A percentile compares a stretch with the other conserved stretches of the same genome.
These are phyloP conservation scores for Mesembrinibis cayennensis DNA, from an alignment of 2,113 vertebrate species.

Conservation along the genomic window DNA sequence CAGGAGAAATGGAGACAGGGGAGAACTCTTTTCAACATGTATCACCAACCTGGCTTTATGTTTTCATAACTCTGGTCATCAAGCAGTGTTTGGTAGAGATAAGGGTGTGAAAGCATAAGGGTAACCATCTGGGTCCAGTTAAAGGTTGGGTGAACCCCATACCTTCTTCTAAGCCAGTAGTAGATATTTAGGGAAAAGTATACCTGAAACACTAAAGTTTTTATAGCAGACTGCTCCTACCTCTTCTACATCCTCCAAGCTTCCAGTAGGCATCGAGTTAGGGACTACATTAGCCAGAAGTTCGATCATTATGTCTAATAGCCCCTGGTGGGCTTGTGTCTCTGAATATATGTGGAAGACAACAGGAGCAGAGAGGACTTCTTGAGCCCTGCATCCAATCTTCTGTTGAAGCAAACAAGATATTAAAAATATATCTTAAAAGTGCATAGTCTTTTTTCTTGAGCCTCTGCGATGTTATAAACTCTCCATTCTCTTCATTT, in stretches of 20 bases:
- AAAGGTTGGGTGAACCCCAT: background rate
- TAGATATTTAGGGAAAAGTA: background rate
- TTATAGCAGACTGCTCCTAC: background rate
- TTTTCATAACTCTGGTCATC: background rate
- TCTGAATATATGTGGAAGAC: background rate
- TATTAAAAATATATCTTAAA: background rate
- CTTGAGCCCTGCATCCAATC: background rate
- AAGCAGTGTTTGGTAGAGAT: background rate
- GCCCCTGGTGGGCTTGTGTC: background rate
- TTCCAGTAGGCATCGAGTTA: background rate
- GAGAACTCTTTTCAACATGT: background rate
- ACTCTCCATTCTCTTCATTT: background rate
- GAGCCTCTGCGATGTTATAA: background rate
- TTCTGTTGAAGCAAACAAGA: background rate
- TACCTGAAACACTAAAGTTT: background rate
- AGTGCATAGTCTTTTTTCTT: background rate
- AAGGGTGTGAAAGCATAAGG: background rate
- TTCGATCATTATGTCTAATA: background rate
- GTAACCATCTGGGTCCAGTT: background rate
- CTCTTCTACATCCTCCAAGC: background rate
- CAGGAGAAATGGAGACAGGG: background rate
- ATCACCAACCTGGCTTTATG: background rate
- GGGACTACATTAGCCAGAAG: background rate
- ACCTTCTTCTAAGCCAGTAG: background rate
- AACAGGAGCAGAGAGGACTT: background rate